phyloP scores from a whole-genome alignment of 2,113 vertebrate species.

The Gymnocephalus cernua region DNA sequence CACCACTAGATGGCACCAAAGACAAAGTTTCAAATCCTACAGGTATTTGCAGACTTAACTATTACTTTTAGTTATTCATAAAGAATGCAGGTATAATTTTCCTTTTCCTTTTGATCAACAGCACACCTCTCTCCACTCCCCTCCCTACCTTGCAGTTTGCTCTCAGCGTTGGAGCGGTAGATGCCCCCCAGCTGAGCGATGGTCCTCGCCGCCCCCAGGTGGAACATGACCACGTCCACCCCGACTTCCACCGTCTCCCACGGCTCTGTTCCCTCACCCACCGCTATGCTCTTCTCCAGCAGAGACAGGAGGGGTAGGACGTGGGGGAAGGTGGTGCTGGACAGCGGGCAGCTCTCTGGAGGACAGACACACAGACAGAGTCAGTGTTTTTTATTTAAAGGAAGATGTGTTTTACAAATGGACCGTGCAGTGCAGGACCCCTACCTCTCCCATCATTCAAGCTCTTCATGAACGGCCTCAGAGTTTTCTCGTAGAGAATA shows the following conservation, averaged over 20 bases:
- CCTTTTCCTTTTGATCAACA: background rate
- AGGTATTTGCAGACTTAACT: background rate
- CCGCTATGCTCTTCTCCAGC: slow-evolving; percentile 87
- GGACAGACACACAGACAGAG: slow-evolving; percentile 5
- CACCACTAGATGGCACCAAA: background rate
- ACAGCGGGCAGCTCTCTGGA: slow-evolving; percentile 88
- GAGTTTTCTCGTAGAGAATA: slow-evolving; percentile 95
- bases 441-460: slow-evolving; percentile 95
- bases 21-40: background rate
- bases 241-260: slow-evolving; percentile 89
- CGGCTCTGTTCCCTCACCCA: slow-evolving; percentile 85
- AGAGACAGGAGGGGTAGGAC: slow-evolving; percentile 91
- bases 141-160: slow-evolving; percentile 89
- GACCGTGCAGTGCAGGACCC: background rate
- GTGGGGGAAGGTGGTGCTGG: slow-evolving; percentile 92
- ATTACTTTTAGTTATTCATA: background rate
- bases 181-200: slow-evolving; percentile 90
- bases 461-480: slow-evolving; percentile 92
- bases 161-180: slow-evolving; percentile 90
- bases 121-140: background rate
- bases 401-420: background rate
- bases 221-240: slow-evolving; percentile 92
- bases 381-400: background rate
- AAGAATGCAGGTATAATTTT: background rate
- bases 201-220: slow-evolving; percentile 91